Evolutionary conservation across 2,888 invertebrate genomes (phyloP), one percentile per base, ranked within the genome.

Genomic region (Gibbula magus): DNA sequence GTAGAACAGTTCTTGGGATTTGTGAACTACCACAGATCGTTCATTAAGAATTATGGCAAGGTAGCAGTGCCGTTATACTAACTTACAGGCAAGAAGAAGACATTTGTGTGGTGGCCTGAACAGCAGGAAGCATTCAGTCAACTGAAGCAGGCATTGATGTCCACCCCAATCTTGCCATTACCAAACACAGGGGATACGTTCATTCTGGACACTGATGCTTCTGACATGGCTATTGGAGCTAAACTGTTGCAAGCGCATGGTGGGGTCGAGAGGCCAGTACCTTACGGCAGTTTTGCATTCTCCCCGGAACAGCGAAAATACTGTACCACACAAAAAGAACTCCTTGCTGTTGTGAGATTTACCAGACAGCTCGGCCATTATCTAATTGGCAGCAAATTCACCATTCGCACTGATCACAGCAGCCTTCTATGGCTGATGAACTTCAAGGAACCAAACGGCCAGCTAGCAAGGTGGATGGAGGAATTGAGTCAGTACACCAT

Each of bases 291-390:
- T 22, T 80, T 79, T 20, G 29, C 81, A 10, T 53, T 86, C 16
- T 35, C 80, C 54, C 76, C 77, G 16, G 83, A 80, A 61, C 85
- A 86, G 53, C 32, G 74, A 29, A 66, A 53, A 8, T 84, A 85
- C 56, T 86, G 86, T 52, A 85, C 84, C 7, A 86, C 86, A 0
- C 56, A 82, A 18, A 83, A 83, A 61, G 83, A 85, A 51, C 80
- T 83, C 13, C 75, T 86, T 18, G 79, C 82, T 2, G 79, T 86
- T 5, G 81, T 84, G 4, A 61, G 77, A 7, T 83, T 83, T 20
- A 81, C 79, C 4, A 67, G 80, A 25, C 83, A 82, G 29, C 83
- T 80, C 54, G 54, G 81, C n/a, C 81, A 83, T 45, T 84, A 83
- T 56, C 67, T 84, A 35, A 74, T 84, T 0, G 83, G 83, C 0